These are phyloP conservation scores for Atta colombica DNA, from an alignment of 1,140 invertebrate species.

Conservation along the genomic window DNA sequence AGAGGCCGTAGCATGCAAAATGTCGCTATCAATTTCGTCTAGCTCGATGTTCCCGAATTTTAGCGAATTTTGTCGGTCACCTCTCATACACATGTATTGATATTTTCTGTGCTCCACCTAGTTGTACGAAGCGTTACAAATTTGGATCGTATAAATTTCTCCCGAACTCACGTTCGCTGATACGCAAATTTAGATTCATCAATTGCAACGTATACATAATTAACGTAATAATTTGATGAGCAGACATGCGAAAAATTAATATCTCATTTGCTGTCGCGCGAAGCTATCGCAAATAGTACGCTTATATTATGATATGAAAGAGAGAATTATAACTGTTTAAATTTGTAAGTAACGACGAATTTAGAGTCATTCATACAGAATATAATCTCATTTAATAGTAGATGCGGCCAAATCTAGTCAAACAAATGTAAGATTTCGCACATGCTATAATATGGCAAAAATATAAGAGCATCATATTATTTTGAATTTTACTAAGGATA, in stretches of 20 bases:
- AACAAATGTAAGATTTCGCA: background rate
- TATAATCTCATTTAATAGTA: background rate
- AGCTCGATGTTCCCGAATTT: conserved; percentile 35
- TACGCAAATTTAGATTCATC: conserved; percentile 56
- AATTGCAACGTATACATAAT: conserved; percentile 50
- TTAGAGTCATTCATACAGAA: background rate
- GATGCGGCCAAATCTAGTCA: background rate
- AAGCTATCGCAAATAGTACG: background rate
- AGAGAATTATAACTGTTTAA: background rate
- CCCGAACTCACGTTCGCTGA: conserved; percentile 12
- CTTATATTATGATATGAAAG: background rate
- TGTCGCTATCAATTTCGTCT: conserved; percentile 26
- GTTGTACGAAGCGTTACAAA: conserved; percentile 30
- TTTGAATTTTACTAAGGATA: background rate
- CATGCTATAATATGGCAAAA: background rate
- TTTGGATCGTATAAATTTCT: conserved; percentile 46
- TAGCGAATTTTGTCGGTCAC: conserved; percentile 40
- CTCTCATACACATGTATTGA: conserved; percentile 37
- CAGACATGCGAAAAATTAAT: conserved; percentile 49
- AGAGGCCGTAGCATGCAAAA: background rate
- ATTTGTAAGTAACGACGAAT: conserved; percentile 16
- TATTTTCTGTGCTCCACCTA: conserved; percentile 12
- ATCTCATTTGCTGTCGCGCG: conserved; percentile 37
- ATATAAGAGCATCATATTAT: background rate
- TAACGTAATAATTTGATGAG: conserved; percentile 42